These are phyloP conservation scores for Selenia dentaria DNA, from an alignment of 2,888 invertebrate species.

Conservation along the genomic window DNA sequence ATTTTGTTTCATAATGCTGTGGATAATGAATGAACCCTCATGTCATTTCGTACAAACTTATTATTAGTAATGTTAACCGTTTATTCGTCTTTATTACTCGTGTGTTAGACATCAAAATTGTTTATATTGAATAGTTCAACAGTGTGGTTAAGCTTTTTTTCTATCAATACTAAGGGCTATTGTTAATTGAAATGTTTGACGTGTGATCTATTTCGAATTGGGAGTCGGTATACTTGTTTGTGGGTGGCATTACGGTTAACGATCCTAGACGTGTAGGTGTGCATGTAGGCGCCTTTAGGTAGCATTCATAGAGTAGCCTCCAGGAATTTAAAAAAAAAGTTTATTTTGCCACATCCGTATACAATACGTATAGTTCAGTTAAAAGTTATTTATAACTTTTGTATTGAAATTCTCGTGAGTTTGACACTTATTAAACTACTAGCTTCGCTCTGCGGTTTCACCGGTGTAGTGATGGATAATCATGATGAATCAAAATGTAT, in stretches of 20 bases:
- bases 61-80: background rate
- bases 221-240: constrained; percentile 36
- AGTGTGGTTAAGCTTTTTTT: constrained; percentile 31
- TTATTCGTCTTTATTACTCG: background rate
- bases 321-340: no score
- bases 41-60: constrained; percentile 17
- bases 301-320: constrained; percentile 17
- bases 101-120: constrained; percentile 20
- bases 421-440: no score
- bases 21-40: constrained; percentile 45
- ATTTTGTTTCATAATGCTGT: constrained; percentile 39
- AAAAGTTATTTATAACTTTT: no score
- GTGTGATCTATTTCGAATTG: constrained; percentile 51
- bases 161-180: constrained; percentile 48
- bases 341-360: no score
- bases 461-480: no score
- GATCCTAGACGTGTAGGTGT: constrained; percentile 18
- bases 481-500: no score
- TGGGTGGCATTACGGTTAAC: constrained; percentile 47
- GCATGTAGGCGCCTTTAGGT: constrained; percentile 33
- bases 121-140: constrained; percentile 1
- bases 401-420: no score
- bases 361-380: no score
- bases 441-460: no score
- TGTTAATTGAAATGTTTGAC: constrained; percentile 64